These are phyloP conservation scores for Stomorhina lunata DNA, from an alignment of 2,888 invertebrate genomes.

Conservation along the genomic window DNA sequence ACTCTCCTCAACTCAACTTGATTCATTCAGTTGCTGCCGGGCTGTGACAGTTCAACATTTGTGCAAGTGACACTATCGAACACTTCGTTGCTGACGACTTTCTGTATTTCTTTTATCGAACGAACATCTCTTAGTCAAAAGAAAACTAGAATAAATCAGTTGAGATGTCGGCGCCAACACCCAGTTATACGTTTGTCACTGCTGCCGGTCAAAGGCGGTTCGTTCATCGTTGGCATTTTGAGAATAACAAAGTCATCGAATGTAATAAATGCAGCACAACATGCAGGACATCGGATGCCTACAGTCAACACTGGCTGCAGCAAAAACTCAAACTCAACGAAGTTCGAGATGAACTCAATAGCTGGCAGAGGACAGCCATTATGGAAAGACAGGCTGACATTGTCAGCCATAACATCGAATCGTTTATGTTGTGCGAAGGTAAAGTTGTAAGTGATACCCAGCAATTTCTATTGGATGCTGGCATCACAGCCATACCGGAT, in stretches of 20 bases:
- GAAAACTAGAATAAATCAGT: slow-evolving; percentile 2
- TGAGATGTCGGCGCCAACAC: slow-evolving; percentile 34
- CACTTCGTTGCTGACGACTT: no score
- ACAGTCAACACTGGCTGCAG: slow-evolving; percentile 40
- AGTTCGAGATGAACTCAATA: slow-evolving; percentile 31
- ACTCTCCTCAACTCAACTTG: not conserved
- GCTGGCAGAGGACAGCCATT: slow-evolving; percentile 43
- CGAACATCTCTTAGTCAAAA: not conserved
- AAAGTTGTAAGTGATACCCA: slow-evolving; percentile 61
- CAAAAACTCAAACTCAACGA: slow-evolving; percentile 32
- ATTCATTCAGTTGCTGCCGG: not conserved
- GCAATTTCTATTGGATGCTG: slow-evolving; percentile 68
- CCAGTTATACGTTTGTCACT: slow-evolving; percentile 53
- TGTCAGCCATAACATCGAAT: slow-evolving; percentile 67
- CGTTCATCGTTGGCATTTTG: slow-evolving; percentile 45
- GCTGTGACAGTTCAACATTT: not conserved
- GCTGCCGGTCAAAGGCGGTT: slow-evolving; percentile 38
- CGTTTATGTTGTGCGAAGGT: slow-evolving; percentile 70
- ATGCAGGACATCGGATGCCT: slow-evolving; percentile 49
- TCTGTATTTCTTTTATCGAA: not conserved
- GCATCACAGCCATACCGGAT: slow-evolving; percentile 69
- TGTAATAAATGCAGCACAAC: slow-evolving; percentile 54
- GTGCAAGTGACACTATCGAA: slow-evolving; percentile 46
- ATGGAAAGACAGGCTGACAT: slow-evolving; percentile 59
- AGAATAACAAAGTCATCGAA: slow-evolving; percentile 45